phyloP scores from a whole-genome alignment of 2,797 vertebrate genomes.

The Argyrosomus regius region DNA sequence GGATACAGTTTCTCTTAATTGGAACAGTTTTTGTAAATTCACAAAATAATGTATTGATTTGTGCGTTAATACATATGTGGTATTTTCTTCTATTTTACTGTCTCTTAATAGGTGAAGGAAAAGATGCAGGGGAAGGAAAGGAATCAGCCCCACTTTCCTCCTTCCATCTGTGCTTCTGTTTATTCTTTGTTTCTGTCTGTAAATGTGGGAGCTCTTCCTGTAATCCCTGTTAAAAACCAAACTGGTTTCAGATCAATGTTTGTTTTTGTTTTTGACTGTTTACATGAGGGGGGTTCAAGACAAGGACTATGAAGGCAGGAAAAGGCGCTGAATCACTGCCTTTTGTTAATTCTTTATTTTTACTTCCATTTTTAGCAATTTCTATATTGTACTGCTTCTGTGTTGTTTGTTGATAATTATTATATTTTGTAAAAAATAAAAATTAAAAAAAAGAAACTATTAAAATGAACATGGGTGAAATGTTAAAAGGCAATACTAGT shows the following conservation, averaged over 20 bases:
- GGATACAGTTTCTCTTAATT: not conserved
- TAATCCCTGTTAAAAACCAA: conserved; percentile 15
- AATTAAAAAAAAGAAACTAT: conserved; percentile 32
- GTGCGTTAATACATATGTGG: conserved; percentile 9
- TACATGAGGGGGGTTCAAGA: conserved; percentile 39
- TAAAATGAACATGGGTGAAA: conserved; percentile 52
- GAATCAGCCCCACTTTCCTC: not conserved
- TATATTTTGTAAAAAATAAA: conserved; percentile 79
- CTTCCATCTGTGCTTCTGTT: conserved; percentile 41
- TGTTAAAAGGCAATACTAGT: conserved; percentile 6
- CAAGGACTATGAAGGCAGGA: conserved; percentile 29
- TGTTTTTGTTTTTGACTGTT: conserved; percentile 54
- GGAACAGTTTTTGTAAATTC: not conserved
- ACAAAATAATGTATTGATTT: conserved; percentile 16
- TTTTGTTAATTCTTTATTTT: conserved; percentile 59
- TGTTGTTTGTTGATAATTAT: conserved; percentile 76
- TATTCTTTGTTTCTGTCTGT: conserved; percentile 37
- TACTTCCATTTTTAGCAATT: conserved; percentile 63
- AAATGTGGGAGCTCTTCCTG: conserved; percentile 14
- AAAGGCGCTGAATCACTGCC: conserved; percentile 60
- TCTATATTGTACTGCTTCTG: conserved; percentile 73
- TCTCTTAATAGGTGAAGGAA: conserved; percentile 14
- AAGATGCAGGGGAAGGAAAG: not conserved
- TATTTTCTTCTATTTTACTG: conserved; percentile 2
- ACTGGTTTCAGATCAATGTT: conserved; percentile 37